Conservation (phyloP, 2,888 invertebrate genomes). For the Hirtodrosophila cameraria region DNA sequence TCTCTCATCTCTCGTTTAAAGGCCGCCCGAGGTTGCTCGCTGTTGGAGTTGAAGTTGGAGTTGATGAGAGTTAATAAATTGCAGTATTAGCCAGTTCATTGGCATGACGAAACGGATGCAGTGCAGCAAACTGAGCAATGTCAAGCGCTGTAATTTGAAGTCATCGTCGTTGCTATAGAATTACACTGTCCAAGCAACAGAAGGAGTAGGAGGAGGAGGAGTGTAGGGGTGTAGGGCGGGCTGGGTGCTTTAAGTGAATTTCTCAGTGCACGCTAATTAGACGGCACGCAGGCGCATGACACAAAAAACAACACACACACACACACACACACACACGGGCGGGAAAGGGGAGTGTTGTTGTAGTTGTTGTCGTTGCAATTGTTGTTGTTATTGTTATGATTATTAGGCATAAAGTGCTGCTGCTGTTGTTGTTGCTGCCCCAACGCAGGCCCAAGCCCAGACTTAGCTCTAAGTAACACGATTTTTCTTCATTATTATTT, state of each 20-base stretch:
- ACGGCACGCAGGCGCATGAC: slow-evolving; percentile 70
- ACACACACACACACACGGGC: background rate
- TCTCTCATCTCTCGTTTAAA: too few relatives aligned
- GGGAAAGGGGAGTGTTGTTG: slow-evolving; percentile 16
- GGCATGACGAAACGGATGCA: slow-evolving; percentile 41
- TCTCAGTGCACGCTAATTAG: slow-evolving; percentile 58
- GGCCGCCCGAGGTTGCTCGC: too few relatives aligned
- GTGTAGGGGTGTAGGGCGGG: background rate
- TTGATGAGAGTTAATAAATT: slow-evolving; percentile 2
- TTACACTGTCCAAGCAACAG: too few relatives aligned
- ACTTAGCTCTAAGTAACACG: slow-evolving; percentile 71
- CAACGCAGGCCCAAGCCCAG: background rate
- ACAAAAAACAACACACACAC: slow-evolving; percentile 30
- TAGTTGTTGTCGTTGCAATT: slow-evolving; percentile 3
- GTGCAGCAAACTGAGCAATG: slow-evolving; percentile 31
- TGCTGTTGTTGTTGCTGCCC: slow-evolving; percentile 31
- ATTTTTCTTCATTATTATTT: slow-evolving; percentile 79
- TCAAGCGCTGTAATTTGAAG: slow-evolving; percentile 34
- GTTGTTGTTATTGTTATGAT: slow-evolving; percentile 44
- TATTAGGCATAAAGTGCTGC: slow-evolving; percentile 66
- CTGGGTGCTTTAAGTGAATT: slow-evolving; percentile 14
- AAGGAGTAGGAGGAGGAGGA: background rate
- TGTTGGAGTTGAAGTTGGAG: too few relatives aligned
- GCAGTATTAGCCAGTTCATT: slow-evolving; percentile 22
- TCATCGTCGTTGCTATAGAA: slow-evolving; percentile 8